Evolutionary conservation across 2,113 vertebrate genomes (phyloP).

Genomic region (Jaculus jaculus): DNA sequence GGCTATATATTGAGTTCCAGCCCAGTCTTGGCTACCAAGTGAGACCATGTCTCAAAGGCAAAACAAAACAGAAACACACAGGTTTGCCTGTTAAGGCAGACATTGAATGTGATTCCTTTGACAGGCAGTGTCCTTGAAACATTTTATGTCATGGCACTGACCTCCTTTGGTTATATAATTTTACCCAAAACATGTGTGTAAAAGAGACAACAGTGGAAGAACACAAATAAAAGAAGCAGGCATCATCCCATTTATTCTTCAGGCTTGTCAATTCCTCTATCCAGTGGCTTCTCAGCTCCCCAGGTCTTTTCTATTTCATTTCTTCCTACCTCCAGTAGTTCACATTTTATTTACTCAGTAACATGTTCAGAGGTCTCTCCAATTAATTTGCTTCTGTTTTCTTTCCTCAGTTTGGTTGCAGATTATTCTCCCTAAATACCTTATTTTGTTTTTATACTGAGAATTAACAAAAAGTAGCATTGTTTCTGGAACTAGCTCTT

Average conservation of each 20-base stretch:
- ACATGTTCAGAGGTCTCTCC: not conserved
- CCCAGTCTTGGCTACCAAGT: not conserved
- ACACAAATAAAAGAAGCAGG: not conserved
- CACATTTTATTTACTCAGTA: not conserved
- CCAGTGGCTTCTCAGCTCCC: not conserved
- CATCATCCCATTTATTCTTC: not conserved
- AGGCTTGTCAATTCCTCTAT: not conserved
- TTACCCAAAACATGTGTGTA: not conserved
- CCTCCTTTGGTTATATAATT: not conserved
- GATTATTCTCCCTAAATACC: constrained; percentile 13
- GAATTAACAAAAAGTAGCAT: not conserved
- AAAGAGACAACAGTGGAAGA: not conserved
- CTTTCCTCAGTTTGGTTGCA: not conserved
- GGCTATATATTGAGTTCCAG: not conserved
- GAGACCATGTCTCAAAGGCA: not conserved
- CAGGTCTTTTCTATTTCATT: not conserved
- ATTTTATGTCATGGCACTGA: not conserved
- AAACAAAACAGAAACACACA: not conserved
- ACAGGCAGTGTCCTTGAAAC: not conserved
- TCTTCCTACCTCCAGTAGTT: not conserved
- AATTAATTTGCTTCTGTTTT: not conserved
- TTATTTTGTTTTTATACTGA: not conserved
- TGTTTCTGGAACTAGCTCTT: not conserved
- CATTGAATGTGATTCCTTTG: not conserved
- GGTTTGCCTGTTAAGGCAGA: not conserved